Evolutionary conservation across 1,140 invertebrate species (phyloP), one percentile per base, ranked within the genome.

Genomic region (Megalopta genalis): DNA sequence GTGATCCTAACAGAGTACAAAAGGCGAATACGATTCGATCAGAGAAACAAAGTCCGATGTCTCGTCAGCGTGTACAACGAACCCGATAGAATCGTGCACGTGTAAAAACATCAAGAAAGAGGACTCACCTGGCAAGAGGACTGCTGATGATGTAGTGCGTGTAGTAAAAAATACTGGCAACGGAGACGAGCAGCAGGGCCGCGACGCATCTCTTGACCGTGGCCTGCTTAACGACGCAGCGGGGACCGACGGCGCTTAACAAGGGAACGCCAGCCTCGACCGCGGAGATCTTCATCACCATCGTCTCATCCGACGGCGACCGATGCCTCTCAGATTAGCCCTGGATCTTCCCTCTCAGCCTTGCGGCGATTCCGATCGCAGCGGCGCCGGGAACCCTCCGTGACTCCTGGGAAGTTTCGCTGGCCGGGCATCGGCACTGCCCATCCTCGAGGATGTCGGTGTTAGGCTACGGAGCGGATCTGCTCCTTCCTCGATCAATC

Each of bases 121-220:
- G 27, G 7, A 71, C 93, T 95, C 88, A 96, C 95, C 95, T 96
- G 59, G 95, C 94, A 77, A 96, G 93, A n/a, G 95, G 95, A 87
- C 93, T 95, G 87, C 94, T 95, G 90, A 94, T 94, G 83, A 96
- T 94, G 87, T 96, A 96, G 90, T 96, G 95, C 37, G 95, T 95
- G 91, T 96, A 96, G 91, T 96, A 96, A 89, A 96, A 95, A 90
- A 96, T 96, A 82, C 95, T 95, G 88, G 95, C 93, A 88, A 96
- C 89, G 84, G 95, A 95, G 81, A 96, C 93, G 85, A 95, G 91
- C 81, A 96, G 93, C 77, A 96, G 92, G 63, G 94, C 95, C 69
- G 94, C 93, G 83, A 96, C 95, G 90, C 95, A 96, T 82, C 95
- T 94, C 90, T 95, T 95, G 81, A 96, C 95, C 85, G 96, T 96